These are phyloP conservation scores for Galerucella pusilla DNA, from an alignment of 2,888 invertebrate genomes.

Conservation along the genomic window DNA sequence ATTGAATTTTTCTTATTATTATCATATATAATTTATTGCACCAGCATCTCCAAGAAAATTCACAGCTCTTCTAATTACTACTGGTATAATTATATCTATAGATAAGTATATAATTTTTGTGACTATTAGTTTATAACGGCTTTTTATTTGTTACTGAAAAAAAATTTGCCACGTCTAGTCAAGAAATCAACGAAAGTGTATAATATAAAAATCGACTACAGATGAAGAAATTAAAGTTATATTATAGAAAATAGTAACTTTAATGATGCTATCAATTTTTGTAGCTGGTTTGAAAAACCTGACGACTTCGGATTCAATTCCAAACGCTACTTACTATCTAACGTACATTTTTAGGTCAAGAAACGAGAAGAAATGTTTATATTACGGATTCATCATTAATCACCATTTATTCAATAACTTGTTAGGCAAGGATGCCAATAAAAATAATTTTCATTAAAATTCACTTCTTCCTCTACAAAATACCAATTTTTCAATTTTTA, in stretches of 20 bases:
- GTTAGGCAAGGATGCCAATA: too few species aligned
- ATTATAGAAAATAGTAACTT: background rate
- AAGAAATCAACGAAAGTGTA: background rate
- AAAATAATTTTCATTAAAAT: too few species aligned
- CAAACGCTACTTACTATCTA: background rate
- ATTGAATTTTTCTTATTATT: too few species aligned
- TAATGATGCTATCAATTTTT: conserved; percentile 1
- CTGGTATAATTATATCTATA: background rate
- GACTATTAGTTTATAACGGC: background rate
- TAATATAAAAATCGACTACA: background rate
- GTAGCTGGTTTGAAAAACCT: background rate
- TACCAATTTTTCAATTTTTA: too few species aligned
- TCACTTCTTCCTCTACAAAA: too few species aligned
- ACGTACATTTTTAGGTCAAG: background rate
- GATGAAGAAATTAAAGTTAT: background rate
- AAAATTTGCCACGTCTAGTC: background rate
- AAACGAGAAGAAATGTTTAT: conserved; percentile 2
- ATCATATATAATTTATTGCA: too few species aligned
- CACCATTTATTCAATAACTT: background rate
- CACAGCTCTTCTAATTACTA: background rate
- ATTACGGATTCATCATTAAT: background rate
- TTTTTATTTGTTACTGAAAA: background rate
- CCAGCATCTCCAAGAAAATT: background rate
- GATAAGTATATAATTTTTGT: background rate
- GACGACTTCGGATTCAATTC: conserved; percentile 1